These are phyloP conservation scores for Alca torda DNA, from an alignment of 2,797 vertebrate genomes.

Conservation along the genomic window DNA sequence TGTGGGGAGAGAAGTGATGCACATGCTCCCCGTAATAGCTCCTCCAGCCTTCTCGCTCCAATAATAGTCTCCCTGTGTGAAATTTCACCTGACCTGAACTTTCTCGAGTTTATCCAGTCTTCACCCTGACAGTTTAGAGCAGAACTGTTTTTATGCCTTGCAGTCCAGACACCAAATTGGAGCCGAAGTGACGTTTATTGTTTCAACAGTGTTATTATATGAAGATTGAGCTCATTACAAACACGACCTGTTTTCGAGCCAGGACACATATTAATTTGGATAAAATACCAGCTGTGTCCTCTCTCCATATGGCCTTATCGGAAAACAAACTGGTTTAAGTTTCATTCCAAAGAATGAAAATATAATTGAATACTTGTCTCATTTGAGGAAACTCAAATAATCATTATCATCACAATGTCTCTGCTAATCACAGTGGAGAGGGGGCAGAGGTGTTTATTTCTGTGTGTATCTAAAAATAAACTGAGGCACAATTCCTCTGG, in stretches of 20 bases:
- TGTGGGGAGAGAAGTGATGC: not conserved
- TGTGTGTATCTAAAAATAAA: not conserved
- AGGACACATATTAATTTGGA: conserved; percentile 50
- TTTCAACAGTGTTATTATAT: conserved; percentile 30
- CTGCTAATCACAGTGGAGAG: not conserved
- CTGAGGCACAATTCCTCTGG: not conserved
- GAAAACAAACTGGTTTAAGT: conserved; percentile 25
- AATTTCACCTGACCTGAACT: conserved; percentile 52
- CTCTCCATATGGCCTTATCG: conserved; percentile 24
- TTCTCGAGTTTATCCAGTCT: not conserved
- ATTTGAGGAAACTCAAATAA: conserved; percentile 29
- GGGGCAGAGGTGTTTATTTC: not conserved
- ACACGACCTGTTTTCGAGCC: not conserved
- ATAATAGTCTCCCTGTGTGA: not conserved
- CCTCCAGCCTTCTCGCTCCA: not conserved
- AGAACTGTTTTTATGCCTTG: conserved; percentile 3
- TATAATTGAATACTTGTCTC: not conserved
- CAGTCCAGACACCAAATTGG: conserved; percentile 35
- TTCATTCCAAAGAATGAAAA: conserved; percentile 22
- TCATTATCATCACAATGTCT: not conserved
- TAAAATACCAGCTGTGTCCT: conserved; percentile 32
- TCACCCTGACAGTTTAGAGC: conserved; percentile 4
- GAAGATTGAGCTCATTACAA: conserved; percentile 44
- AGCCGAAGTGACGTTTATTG: conserved; percentile 42
- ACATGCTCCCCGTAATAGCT: not conserved